Conservation (phyloP, 2,888 invertebrate species). For the Coleophora deauratella region DNA sequence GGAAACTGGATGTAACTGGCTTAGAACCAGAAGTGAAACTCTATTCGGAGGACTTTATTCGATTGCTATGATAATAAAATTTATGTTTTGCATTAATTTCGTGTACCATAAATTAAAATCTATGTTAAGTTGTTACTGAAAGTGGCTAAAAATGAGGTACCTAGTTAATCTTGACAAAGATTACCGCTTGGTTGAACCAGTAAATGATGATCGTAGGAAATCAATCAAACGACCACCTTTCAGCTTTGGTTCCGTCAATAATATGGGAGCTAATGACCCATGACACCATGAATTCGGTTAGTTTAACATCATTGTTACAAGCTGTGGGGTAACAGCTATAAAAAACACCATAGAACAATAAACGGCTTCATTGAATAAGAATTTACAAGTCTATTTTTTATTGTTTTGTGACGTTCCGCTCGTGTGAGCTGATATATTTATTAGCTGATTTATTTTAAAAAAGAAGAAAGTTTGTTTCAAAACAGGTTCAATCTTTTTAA, state of each 20-base stretch:
- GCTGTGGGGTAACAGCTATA: constrained; percentile 29
- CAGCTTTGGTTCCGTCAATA: constrained; percentile 1
- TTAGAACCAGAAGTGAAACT: too few species aligned
- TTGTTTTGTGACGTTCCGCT: not conserved
- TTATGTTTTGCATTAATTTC: too few species aligned
- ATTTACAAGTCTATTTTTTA: constrained; percentile 1
- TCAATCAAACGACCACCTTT: constrained; percentile 33
- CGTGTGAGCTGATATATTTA: not conserved
- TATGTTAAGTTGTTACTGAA: too few species aligned
- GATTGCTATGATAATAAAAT: too few species aligned
- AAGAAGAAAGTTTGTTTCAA: too few species aligned
- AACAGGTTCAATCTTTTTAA: too few species aligned
- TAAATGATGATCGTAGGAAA: constrained; percentile 25
- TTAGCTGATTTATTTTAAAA: too few species aligned
- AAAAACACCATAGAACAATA: constrained; percentile 5
- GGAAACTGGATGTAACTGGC: too few species aligned
- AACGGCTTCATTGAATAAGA: constrained; percentile 5
- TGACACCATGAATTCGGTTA: constrained; percentile 42
- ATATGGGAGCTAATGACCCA: constrained; percentile 41
- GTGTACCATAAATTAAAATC: too few species aligned
- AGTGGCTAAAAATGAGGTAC: too few species aligned
- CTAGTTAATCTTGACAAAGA: not conserved
- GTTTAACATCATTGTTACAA: constrained; percentile 45
- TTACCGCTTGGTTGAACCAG: constrained; percentile 16
- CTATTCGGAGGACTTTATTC: too few species aligned